Evolutionary conservation across 2,113 vertebrate species (phyloP), one percentile per base, ranked within the genome.

Genomic region (Orycteropus afer): DNA sequence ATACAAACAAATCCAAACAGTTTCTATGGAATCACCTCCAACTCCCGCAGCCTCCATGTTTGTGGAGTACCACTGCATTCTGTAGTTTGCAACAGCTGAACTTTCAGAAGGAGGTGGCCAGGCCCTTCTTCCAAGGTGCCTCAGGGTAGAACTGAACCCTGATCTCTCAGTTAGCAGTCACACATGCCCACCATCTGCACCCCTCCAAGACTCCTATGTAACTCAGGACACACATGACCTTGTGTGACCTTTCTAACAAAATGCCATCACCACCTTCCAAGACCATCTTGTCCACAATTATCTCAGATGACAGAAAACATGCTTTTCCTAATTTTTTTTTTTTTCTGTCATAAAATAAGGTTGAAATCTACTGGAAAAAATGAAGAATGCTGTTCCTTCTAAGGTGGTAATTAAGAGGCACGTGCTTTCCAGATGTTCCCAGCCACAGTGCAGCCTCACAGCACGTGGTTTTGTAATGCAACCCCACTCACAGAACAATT

Each of bases 391-490:
- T 42, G 49, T 22, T 92, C 90, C 92, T 8, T 27, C 0, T 4
- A n/a, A 94, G 53, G 74, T 81, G 23, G 61, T 67, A 82, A 97
- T 97, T 97, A 97, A 79, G 91, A 95, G 95, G 88, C 97, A 98
- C 96, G 93, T 97, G 98, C 59, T 77, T 89, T 96, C 65, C 98
- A 98, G 98, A 97, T 98, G 98, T 97, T 97, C 91, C 42, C 88
- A 85, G 86, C 88, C 95, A 37, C 69, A 80, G 78, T 83, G 89
- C 78, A 42, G 89, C 86, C 87, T 83, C n/a, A 34, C 20, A 51
- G 87, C 7, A 86, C 49, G 11, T 51, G 47, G 67, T 91, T 97
- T 91, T 71, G 23, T 7, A 90, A 95, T 9, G 76, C 76, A 45
- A 34, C 55, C 20, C 25, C 9, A 0, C 0, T 12, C 59, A 71